Percentiles rank a stretch among this genome's conserved stretches.
phyloP scores from a whole-genome alignment of 2,888 invertebrate species.

The Lasioglossum morio region DNA sequence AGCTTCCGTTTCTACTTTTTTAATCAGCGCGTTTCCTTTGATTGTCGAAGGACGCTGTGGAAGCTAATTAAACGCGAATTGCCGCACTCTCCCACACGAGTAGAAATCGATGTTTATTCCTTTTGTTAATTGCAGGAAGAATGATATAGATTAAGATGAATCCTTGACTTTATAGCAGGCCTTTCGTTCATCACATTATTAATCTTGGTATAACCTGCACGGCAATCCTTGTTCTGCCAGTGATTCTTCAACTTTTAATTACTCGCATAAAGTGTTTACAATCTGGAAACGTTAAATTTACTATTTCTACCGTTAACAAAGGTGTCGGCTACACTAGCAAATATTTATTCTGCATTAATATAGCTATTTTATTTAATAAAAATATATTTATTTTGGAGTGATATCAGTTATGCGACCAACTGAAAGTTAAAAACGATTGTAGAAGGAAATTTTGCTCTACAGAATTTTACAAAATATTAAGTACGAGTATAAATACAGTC shows the following conservation, averaged over 20 bases:
- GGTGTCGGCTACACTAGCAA: too few relatives aligned
- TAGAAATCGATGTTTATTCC: not conserved
- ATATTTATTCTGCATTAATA: too few relatives aligned
- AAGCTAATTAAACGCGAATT: conserved; percentile 4
- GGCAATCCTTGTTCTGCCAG: too few relatives aligned
- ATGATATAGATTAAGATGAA: not conserved
- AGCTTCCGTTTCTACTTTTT: conserved; percentile 17
- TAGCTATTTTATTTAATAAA: too few relatives aligned
- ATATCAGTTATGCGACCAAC: too few relatives aligned
- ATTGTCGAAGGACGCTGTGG: conserved; percentile 6
- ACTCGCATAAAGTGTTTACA: too few relatives aligned
- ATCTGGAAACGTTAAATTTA: too few relatives aligned
- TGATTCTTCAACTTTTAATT: too few relatives aligned
- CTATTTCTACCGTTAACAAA: too few relatives aligned
- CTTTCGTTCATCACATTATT: not conserved
- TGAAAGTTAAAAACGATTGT: not conserved
- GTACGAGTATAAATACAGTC: too few relatives aligned
- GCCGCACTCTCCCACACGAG: conserved; percentile 4
- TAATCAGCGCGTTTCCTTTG: conserved; percentile 16
- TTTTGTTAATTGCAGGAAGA: not conserved
- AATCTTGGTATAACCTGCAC: not conserved
- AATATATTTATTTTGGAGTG: too few relatives aligned
- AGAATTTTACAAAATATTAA: too few relatives aligned
- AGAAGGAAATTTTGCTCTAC: not conserved
- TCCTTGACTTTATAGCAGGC: not conserved